These are phyloP conservation scores for Theonella swinhoei DNA, from an alignment of 37 sponge, comb jelly and placozoan genomes.

Conservation along the genomic window DNA sequence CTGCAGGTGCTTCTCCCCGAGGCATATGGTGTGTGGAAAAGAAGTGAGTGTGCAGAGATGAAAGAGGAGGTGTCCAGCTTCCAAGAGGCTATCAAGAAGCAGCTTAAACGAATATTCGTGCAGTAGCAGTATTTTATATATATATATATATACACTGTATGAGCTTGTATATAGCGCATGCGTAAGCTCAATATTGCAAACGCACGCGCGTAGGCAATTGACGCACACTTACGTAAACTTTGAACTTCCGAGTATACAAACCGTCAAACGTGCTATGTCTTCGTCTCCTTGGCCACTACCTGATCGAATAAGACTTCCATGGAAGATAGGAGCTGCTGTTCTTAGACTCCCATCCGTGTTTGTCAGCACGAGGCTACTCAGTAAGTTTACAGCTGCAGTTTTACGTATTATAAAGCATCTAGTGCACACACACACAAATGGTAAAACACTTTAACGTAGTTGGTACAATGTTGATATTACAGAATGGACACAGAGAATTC, in stretches of 20 bases:
- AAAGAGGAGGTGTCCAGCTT: constrained; percentile 12
- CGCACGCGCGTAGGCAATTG: no score
- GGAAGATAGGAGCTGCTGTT: neutral
- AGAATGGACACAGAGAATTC: constrained; percentile 58
- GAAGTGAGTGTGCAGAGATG: constrained; percentile 4
- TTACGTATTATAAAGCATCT: no score
- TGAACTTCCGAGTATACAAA: neutral
- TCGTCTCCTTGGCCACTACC: neutral
- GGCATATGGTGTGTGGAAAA: constrained; percentile 1
- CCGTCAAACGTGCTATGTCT: neutral
- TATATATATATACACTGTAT: no score
- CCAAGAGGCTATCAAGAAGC: neutral
- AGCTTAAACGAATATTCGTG: neutral
- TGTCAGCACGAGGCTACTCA: neutral
- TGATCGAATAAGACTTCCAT: neutral
- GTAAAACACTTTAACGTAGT: no score
- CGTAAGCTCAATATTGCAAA: no score
- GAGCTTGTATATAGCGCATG: no score
- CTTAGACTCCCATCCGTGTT: neutral
- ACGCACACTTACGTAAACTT: neutral
- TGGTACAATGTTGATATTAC: no score
- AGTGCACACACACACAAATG: no score
- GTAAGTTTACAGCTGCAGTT: no score
- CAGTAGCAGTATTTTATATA: neutral
- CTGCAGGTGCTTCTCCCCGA: constrained; percentile 1